Evolutionary conservation across 2,797 vertebrate species (phyloP).

Genomic region (Tapirus indicus): DNA sequence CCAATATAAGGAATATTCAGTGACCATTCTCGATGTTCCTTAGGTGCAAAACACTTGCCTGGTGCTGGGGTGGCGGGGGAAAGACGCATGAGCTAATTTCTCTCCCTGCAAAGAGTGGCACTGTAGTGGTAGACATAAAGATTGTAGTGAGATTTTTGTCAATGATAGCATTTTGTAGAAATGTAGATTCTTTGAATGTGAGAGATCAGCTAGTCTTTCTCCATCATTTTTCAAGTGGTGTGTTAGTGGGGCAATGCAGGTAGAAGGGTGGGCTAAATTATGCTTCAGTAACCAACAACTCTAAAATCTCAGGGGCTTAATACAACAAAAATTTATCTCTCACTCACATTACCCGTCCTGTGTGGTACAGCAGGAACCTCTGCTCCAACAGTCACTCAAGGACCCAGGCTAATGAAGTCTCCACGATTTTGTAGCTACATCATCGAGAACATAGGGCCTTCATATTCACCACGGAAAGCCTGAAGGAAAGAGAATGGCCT

Average conservation of each 20-base stretch:
- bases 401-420: neutral
- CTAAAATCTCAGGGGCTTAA: neutral
- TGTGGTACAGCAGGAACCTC: neutral
- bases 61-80: neutral
- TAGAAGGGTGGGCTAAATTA: fast-evolving
- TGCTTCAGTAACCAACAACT: neutral
- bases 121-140: too few relatives aligned
- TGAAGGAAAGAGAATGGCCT: neutral
- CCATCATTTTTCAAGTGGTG: neutral
- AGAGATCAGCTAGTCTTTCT: fast-evolving
- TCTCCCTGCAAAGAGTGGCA: neutral
- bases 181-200: neutral
- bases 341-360: fast-evolving
- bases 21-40: fast-evolving
- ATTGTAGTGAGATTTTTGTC: neutral
- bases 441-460: neutral
- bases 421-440: neutral
- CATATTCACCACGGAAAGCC: neutral
- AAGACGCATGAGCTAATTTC: fast-evolving
- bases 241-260: fast-evolving
- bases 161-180: neutral
- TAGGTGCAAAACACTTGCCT: neutral
- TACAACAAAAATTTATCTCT: too few relatives aligned
- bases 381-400: neutral
- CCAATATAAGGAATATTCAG: neutral